Conservation (phyloP, 2,113 vertebrate species). For the Strix aluco region DNA sequence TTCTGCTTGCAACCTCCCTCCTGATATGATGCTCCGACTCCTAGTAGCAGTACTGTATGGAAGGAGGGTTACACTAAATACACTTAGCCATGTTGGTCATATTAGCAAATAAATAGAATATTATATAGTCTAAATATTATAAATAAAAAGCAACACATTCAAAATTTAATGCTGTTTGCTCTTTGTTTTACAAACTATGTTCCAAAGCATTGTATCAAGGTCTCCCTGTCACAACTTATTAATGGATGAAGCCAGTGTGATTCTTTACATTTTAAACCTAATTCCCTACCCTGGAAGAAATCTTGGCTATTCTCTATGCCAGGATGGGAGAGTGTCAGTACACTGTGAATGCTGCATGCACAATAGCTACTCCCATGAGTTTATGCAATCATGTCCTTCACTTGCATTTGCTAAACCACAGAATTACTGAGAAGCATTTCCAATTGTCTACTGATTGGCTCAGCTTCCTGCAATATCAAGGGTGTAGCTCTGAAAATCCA, state of each 20-base stretch:
- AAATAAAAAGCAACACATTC: neutral
- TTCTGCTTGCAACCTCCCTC: constrained; percentile 47
- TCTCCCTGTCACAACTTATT: constrained; percentile 11
- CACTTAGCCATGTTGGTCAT: neutral
- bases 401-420: constrained; percentile 16
- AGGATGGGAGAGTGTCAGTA: neutral
- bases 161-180: neutral
- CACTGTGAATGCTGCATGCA: neutral
- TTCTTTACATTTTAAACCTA: constrained; percentile 19
- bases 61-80: constrained; percentile 23
- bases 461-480: neutral
- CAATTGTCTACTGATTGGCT: constrained; percentile 15
- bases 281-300: constrained; percentile 40
- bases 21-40: neutral
- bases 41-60: neutral
- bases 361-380: neutral
- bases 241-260: neutral
- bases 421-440: constrained; percentile 38
- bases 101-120: constrained; percentile 11
- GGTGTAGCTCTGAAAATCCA: constrained; percentile 40
- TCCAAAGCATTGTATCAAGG: neutral
- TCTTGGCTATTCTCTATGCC: neutral
- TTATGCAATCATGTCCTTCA: neutral
- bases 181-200: constrained; percentile 21
- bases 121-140: neutral